Percentiles rank a stretch among this genome's conserved stretches.
Evolutionary conservation across 2,113 vertebrate species (phyloP).

Genomic region (Arenaria interpres): DNA sequence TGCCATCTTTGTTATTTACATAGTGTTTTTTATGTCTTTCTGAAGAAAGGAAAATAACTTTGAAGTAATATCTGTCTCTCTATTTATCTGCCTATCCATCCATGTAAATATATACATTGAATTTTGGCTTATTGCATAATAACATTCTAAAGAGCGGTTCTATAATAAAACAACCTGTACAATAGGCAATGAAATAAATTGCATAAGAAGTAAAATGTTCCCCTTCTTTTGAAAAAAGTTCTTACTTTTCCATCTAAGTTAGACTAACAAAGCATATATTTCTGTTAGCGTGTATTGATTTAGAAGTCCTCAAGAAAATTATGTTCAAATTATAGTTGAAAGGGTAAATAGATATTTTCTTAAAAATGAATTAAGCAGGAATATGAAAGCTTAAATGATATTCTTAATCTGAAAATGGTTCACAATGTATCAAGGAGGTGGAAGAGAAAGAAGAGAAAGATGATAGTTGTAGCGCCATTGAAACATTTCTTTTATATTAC

Average conservation of each 20-base stretch:
- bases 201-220: background rate
- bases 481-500: background rate
- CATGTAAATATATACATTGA: background rate
- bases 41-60: background rate
- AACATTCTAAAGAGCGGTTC: background rate
- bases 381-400: background rate
- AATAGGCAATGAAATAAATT: background rate
- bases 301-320: background rate
- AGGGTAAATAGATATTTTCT: background rate
- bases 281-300: background rate
- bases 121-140: background rate
- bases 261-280: background rate
- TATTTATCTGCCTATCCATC: background rate
- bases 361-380: background rate
- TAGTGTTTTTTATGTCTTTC: background rate
- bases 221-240: background rate
- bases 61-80: background rate
- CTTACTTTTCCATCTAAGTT: background rate
- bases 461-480: background rate
- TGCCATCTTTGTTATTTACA: background rate
- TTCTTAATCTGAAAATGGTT: background rate
- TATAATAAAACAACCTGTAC: background rate
- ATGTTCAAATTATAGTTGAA: background rate
- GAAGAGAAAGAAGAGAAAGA: background rate
- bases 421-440: fast-evolving